Conservation (phyloP, 2,797 vertebrate species). For the Peromyscus eremicus region DNA sequence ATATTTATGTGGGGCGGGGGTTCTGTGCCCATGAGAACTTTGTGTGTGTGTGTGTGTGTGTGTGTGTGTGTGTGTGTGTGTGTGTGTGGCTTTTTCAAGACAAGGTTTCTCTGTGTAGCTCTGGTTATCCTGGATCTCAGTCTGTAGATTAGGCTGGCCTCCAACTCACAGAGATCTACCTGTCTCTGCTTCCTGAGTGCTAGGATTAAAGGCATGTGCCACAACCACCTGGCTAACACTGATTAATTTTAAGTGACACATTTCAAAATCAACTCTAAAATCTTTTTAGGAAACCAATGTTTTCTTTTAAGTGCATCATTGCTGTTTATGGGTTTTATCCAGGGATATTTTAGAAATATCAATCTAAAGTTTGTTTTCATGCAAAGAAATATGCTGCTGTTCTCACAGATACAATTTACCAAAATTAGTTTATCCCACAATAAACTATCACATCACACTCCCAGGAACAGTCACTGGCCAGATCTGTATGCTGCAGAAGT, state of each 20-base stretch:
- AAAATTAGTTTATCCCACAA: constrained; percentile 8
- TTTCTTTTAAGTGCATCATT: neutral
- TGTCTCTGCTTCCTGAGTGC: neutral
- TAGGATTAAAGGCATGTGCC: neutral
- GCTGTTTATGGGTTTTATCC: neutral
- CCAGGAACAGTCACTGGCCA: neutral
- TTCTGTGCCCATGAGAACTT: neutral
- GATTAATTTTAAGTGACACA: constrained; percentile 23
- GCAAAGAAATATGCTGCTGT: neutral
- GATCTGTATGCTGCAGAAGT: neutral
- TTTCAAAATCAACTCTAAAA: constrained; percentile 47
- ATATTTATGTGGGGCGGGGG: neutral
- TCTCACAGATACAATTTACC: neutral
- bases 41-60: too few species aligned
- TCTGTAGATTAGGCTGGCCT: neutral
- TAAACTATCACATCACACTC: neutral
- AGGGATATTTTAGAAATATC: constrained; percentile 6
- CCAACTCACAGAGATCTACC: neutral
- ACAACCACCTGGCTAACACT: neutral
- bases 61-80: too few species aligned
- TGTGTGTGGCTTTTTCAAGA: neutral
- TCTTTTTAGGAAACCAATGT: neutral
- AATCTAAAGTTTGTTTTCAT: constrained; percentile 47
- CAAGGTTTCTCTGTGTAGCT: neutral
- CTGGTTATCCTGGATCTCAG: neutral